Percentiles rank a stretch among this genome's conserved stretches.
Conservation (phyloP, 1,140 invertebrate genomes). For the Theocolax elegans region DNA sequence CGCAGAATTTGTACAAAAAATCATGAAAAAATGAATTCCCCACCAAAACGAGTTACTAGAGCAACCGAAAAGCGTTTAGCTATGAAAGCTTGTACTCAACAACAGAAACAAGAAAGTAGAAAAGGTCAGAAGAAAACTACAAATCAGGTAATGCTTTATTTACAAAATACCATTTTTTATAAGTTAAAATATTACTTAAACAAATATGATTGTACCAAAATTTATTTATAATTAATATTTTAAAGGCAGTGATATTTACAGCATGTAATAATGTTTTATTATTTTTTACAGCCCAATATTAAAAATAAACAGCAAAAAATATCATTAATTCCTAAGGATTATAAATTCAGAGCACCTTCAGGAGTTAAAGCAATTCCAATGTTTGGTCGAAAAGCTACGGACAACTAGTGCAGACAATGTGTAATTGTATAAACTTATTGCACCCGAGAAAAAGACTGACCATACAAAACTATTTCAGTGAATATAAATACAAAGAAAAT, state of each 20-base stretch:
- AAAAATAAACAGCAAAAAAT: neutral
- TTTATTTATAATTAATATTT: too few relatives aligned
- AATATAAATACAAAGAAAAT: too few relatives aligned
- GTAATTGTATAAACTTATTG: neutral
- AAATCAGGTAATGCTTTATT: too few relatives aligned
- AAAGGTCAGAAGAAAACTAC: constrained; percentile 8
- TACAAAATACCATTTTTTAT: too few relatives aligned
- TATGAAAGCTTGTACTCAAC: constrained; percentile 43
- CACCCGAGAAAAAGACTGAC: too few relatives aligned
- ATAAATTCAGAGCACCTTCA: constrained; percentile 50
- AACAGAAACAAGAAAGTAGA: constrained; percentile 19
- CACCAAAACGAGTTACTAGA: constrained; percentile 52
- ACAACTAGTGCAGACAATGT: constrained; percentile 30
- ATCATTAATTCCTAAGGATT: constrained; percentile 50
- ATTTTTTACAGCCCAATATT: too few relatives aligned
- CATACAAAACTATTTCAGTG: too few relatives aligned
- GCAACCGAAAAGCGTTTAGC: constrained; percentile 57
- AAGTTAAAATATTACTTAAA: too few relatives aligned
- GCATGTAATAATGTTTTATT: too few relatives aligned
- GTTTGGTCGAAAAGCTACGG: constrained; percentile 44
- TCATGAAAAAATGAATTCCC: constrained; percentile 15
- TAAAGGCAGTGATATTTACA: too few relatives aligned
- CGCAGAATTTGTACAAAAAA: neutral
- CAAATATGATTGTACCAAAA: too few relatives aligned
- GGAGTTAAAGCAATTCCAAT: constrained; percentile 42